A percentile compares a stretch with the other conserved stretches of the same genome.
phyloP scores from a whole-genome alignment of 2,113 vertebrate species.

The Corythornis madagascariensis region DNA sequence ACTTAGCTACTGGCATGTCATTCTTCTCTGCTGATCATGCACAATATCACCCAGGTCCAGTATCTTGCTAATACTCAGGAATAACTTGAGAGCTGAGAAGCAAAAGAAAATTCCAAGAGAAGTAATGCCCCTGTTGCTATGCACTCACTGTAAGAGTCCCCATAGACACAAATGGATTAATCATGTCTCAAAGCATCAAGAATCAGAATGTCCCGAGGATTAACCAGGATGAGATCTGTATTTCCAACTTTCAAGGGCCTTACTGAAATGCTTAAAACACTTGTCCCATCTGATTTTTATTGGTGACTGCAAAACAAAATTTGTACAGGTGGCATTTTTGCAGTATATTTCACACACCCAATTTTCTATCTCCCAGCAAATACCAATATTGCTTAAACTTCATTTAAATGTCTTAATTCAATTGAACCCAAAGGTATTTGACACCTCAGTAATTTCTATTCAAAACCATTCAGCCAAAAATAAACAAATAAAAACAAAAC shows the following conservation, averaged over 20 bases:
- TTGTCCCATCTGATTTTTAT: not conserved
- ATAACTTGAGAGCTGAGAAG: not conserved
- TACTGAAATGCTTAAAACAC: not conserved
- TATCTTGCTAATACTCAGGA: not conserved
- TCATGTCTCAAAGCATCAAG: not conserved
- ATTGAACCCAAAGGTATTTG: conserved; percentile 72
- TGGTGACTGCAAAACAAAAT: conserved; percentile 20
- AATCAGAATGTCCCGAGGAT: not conserved
- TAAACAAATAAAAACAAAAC: conserved; percentile 67
- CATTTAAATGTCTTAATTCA: conserved; percentile 77
- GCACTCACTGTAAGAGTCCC: not conserved
- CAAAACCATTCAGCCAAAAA: conserved; percentile 72
- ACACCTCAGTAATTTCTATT: conserved; percentile 75
- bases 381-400: conserved; percentile 65
- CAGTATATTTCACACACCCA: not conserved
- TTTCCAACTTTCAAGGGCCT: not conserved
- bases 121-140: not conserved
- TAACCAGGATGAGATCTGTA: not conserved
- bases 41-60: not conserved
- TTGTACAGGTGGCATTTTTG: conserved; percentile 55
- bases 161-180: not conserved
- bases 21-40: not conserved
- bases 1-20: not conserved
- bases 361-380: conserved; percentile 59
- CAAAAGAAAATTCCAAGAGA: not conserved